These are phyloP conservation scores for Alligator mississippiensis DNA, from an alignment of 2,113 vertebrate genomes.

Conservation along the genomic window DNA sequence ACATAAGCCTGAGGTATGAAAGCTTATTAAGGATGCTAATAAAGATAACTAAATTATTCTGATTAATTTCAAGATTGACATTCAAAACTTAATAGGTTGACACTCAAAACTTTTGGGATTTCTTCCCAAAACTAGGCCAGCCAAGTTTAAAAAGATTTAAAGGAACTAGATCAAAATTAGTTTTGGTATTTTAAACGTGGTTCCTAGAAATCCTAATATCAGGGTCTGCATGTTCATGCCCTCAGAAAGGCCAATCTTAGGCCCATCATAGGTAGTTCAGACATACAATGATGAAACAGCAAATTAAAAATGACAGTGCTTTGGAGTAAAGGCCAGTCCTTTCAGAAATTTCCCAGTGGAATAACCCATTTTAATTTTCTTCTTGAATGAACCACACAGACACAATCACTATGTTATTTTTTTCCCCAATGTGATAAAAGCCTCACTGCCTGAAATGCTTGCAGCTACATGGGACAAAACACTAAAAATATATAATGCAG, in stretches of 20 bases:
- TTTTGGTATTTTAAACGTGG: background rate
- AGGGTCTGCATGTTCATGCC: background rate
- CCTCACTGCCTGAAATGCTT: background rate
- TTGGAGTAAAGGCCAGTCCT: background rate
- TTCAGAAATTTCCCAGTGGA: background rate
- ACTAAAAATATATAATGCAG: background rate
- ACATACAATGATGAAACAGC: background rate
- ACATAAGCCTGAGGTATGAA: background rate
- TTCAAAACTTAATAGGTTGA: slow-evolving; percentile 53
- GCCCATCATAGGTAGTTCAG: background rate
- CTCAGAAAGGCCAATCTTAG: background rate
- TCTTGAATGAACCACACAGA: background rate
- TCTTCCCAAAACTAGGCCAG: slow-evolving; percentile 44
- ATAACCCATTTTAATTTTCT: background rate
- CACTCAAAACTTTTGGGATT: slow-evolving; percentile 41
- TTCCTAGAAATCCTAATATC: slow-evolving; percentile 17
- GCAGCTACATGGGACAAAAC: background rate
- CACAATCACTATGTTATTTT: background rate
- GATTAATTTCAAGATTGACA: slow-evolving; percentile 46
- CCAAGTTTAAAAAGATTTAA: background rate
- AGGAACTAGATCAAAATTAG: background rate
- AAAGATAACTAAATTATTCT: slow-evolving; percentile 1
- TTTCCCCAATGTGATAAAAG: background rate
- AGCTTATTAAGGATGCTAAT: slow-evolving; percentile 34
- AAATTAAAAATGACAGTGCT: background rate